These are phyloP conservation scores for Encarsia formosa DNA, from an alignment of 2,888 invertebrate genomes.

Conservation along the genomic window DNA sequence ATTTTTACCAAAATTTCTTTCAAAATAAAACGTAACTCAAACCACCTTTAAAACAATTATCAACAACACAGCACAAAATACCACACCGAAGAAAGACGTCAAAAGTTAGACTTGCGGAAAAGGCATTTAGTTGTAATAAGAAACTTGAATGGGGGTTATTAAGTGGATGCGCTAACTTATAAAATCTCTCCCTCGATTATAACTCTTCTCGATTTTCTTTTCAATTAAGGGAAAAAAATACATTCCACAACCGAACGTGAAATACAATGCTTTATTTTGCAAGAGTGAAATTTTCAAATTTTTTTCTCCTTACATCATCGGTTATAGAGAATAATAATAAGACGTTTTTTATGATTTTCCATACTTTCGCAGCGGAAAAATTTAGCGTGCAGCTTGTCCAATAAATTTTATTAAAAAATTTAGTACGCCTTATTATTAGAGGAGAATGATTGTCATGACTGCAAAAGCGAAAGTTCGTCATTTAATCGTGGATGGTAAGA, in stretches of 20 bases:
- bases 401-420: conserved; percentile 7
- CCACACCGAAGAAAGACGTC: conserved; percentile 1
- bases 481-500: background rate
- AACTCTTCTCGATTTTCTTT: background rate
- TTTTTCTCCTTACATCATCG: too few species aligned
- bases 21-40: too few species aligned
- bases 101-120: background rate
- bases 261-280: background rate
- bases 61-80: too few species aligned
- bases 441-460: background rate
- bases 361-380: conserved; percentile 2
- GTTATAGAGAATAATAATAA: too few species aligned
- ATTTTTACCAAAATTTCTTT: too few species aligned
- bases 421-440: background rate
- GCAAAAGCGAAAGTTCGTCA: conserved; percentile 2
- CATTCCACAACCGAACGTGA: background rate
- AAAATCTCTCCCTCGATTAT: background rate
- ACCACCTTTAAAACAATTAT: too few species aligned
- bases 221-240: too few species aligned
- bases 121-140: background rate
- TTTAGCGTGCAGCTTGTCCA: background rate
- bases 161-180: conserved; percentile 6
- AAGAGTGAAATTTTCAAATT: conserved; percentile 4
- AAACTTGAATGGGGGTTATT: conserved; percentile 8
- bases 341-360: background rate